Percentiles rank a stretch among this genome's conserved stretches.
phyloP scores from a whole-genome alignment of 1,140 invertebrate genomes.

The Nautilus pompilius region DNA sequence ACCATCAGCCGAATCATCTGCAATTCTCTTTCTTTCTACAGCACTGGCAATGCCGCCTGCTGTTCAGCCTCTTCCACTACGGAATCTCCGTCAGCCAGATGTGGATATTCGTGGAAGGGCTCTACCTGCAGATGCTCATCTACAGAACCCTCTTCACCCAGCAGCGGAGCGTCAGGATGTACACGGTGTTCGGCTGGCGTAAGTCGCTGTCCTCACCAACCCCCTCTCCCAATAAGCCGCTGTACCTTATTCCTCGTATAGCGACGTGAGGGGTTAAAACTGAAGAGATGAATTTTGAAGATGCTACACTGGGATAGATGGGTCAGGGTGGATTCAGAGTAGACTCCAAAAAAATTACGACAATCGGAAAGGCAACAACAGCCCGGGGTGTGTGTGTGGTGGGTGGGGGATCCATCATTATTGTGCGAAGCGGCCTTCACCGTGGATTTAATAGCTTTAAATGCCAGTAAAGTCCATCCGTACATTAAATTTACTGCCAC shows the following conservation, averaged over 20 bases:
- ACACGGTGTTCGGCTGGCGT: constrained; percentile 75
- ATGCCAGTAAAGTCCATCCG: too few relatives aligned
- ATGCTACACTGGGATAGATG: background rate
- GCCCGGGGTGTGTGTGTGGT: too few relatives aligned
- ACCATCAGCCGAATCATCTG: too few relatives aligned
- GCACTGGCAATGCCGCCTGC: constrained; percentile 69
- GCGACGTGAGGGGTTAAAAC: background rate
- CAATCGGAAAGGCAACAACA: background rate
- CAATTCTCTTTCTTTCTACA: constrained; percentile 49
- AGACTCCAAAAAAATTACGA: background rate
- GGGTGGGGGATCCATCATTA: too few relatives aligned
- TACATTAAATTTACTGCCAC: too few relatives aligned
- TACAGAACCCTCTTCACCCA: constrained; percentile 73
- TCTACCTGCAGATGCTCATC: constrained; percentile 75
- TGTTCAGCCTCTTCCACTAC: constrained; percentile 70
- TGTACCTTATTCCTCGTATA: background rate
- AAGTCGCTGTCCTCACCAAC: constrained; percentile 27
- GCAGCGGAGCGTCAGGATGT: constrained; percentile 64
- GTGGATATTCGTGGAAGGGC: constrained; percentile 77
- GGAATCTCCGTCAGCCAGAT: constrained; percentile 73
- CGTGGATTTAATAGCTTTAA: too few relatives aligned
- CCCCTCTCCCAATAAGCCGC: background rate
- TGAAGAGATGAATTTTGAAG: background rate
- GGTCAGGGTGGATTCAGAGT: background rate
- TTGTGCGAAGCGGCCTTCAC: too few relatives aligned